Percentiles rank a stretch among this genome's conserved stretches.
Evolutionary conservation across 2,888 invertebrate species (phyloP).

Genomic region (Pseudeuparius sepicola): DNA sequence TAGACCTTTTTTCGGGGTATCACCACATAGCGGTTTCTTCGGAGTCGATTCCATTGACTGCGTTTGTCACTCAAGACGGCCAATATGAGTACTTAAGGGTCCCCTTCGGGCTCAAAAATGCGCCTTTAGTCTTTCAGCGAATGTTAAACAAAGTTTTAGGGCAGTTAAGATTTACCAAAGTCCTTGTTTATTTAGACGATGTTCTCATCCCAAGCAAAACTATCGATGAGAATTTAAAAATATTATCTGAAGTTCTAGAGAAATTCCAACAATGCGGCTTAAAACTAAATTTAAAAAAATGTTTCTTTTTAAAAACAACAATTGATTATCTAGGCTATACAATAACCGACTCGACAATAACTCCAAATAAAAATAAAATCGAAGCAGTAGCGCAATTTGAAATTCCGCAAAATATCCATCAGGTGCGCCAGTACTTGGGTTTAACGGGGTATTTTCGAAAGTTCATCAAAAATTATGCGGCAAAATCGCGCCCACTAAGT

Average conservation of each 20-base stretch:
- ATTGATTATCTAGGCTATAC: constrained; percentile 11
- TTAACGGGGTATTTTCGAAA: no score
- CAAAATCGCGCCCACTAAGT: constrained; percentile 14
- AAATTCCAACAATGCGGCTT: constrained; percentile 7
- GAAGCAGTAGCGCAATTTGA: constrained; percentile 11
- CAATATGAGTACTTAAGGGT: constrained; percentile 26
- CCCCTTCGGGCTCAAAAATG: constrained; percentile 30
- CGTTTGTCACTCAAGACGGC: constrained; percentile 29
- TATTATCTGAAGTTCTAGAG: constrained; percentile 12
- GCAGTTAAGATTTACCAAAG: constrained; percentile 13
- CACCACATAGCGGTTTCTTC: constrained; percentile 27
- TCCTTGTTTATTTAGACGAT: constrained; percentile 21
- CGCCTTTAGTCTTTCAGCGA: constrained; percentile 28
- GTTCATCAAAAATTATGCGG: constrained; percentile 9
- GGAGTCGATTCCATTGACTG: constrained; percentile 28
- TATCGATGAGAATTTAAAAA: constrained; percentile 16
- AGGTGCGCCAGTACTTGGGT: constrained; percentile 11
- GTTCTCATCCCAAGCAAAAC: constrained; percentile 19
- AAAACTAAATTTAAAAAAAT: constrained; percentile 14
- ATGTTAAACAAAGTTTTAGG: constrained; percentile 25
- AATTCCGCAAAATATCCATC: constrained; percentile 11
- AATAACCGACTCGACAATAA: constrained; percentile 7
- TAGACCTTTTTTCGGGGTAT: constrained; percentile 27
- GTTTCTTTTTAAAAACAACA: constrained; percentile 2
- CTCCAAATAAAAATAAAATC: constrained; percentile 10